Conservation (phyloP, 2,888 invertebrate species). For the Dione vanillae region DNA sequence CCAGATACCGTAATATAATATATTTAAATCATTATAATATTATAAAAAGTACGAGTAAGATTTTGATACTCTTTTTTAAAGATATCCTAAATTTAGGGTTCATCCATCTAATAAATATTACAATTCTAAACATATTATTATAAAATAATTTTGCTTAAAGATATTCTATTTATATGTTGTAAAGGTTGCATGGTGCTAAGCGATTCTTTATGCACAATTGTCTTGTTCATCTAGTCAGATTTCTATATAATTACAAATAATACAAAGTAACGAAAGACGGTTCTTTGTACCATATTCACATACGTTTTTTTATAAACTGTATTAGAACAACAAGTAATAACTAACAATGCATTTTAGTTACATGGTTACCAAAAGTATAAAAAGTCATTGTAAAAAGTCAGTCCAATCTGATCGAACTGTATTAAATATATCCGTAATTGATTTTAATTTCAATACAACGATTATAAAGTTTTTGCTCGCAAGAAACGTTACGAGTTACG, state of each 20-base stretch:
- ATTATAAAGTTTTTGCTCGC: constrained; percentile 19
- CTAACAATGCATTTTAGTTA: not conserved
- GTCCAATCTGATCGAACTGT: constrained; percentile 8
- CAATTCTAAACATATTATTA: no score
- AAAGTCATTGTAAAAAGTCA: constrained; percentile 8
- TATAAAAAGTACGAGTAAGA: no score
- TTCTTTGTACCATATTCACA: not conserved
- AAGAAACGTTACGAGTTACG: constrained; percentile 8
- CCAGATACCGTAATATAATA: no score
- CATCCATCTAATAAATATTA: no score
- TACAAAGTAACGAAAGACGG: not conserved
- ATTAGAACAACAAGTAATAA: not conserved
- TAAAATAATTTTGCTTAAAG: no score
- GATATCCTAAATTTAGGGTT: no score
- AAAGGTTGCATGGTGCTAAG: no score
- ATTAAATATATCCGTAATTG: constrained; percentile 17
- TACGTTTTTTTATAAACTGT: not conserved
- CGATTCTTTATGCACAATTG: not conserved
- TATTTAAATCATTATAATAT: no score
- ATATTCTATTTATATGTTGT: no score
- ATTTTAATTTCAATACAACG: constrained; percentile 17
- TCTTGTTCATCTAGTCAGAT: not conserved
- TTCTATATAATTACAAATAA: not conserved
- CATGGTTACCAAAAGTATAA: constrained; percentile 8
- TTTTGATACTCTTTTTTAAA: no score